These are phyloP conservation scores for Ophraella communa DNA, from an alignment of 2,888 invertebrate genomes.

Conservation along the genomic window DNA sequence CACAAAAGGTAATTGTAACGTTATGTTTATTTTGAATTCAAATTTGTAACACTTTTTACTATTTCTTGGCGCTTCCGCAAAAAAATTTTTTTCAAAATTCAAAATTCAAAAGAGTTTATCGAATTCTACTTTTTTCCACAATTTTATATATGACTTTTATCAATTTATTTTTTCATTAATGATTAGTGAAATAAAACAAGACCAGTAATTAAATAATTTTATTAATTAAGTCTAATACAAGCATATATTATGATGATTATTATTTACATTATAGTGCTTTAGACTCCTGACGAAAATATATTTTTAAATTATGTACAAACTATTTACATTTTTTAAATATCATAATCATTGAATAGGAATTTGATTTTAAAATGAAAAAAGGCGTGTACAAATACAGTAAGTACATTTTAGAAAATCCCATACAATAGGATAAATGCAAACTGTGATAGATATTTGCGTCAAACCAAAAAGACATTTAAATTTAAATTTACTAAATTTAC, in stretches of 20 bases:
- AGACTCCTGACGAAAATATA: conserved; percentile 59
- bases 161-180: neutral
- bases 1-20: too few relatives aligned
- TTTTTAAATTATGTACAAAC: conserved; percentile 53
- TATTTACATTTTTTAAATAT: conserved; percentile 46
- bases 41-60: too few relatives aligned
- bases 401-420: too few relatives aligned
- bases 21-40: too few relatives aligned
- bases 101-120: too few relatives aligned
- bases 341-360: conserved; percentile 32
- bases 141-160: too few relatives aligned
- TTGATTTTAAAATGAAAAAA: conserved; percentile 23
- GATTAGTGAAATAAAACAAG: neutral
- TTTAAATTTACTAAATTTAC: too few relatives aligned
- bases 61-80: too few relatives aligned
- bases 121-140: too few relatives aligned
- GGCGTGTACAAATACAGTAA: neutral
- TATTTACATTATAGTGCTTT: conserved; percentile 57
- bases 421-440: too few relatives aligned
- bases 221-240: conserved; percentile 55
- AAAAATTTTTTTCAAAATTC: too few relatives aligned
- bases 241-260: conserved; percentile 49
- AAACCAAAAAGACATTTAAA: too few relatives aligned
- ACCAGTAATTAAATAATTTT: conserved; percentile 54
- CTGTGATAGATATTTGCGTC: conserved; percentile 7